Base-by-base conservation (phyloP, 2,888 invertebrate genomes). In the Branchellion lobata region DNA sequence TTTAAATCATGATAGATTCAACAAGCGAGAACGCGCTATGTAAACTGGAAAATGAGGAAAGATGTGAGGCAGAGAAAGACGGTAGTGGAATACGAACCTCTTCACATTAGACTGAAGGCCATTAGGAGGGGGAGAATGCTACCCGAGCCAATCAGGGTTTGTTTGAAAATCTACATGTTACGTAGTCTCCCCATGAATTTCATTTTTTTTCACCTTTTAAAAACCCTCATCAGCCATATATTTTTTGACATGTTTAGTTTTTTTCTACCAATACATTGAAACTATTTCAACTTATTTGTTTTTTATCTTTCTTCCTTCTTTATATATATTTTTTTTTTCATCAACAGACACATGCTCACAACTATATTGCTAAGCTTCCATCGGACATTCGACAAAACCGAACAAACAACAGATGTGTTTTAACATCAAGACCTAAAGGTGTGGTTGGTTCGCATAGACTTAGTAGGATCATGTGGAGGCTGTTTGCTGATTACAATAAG, bases 401-500 rank as follows among this genome's bases (percentile, higher is more conserved):
- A 29, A 82, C 87, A 0, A 81, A 90, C 11, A 85, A 91, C 75
- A 91, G 97, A 85, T 99, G 98, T 88, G 92, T 92, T 40, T 86
- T 99, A 78, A 96, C 98, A 21, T 95, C 95, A 51, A 91, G 96
- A 83, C 91, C 93, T 0, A 89, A 93, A 81, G 95, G 95, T 82
- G 90, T 91, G 81, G 92, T 95, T 0, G 87, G 89, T 73, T 91
- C 92, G 79, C 98, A 94, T 92, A 91, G 95, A 77, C 86, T 98
- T 81, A 95, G 96, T 85, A 91, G 97, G 85, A 93, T 96, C 82
- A 91, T 94, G 3, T 99, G 94, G 90, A 91, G 97, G 81, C 91
- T 94, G 85, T 89, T 95, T 81, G 95, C 94, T 0, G 98, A 99
- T 89, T 93, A 96, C 87, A 97, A 96, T 88, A 92, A 94, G 87